Conservation (phyloP, 2,113 vertebrate species). For the Erpornis zantholeuca region DNA sequence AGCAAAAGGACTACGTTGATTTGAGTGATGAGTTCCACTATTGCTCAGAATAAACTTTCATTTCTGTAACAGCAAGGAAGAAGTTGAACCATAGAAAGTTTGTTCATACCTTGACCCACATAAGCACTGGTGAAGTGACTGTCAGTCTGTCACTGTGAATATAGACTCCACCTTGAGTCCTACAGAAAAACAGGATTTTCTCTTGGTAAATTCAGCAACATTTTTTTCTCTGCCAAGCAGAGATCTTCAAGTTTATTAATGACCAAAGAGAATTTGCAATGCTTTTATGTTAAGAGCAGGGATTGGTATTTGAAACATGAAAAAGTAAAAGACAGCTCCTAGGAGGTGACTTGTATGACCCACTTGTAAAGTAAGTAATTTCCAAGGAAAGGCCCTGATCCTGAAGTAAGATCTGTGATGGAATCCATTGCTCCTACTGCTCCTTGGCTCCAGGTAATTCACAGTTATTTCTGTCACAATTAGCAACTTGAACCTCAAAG, state of each 20-base stretch:
- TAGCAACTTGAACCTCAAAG: neutral
- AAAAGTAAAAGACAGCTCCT: neutral
- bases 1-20: neutral
- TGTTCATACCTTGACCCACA: conserved; percentile 91
- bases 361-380: neutral
- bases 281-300: neutral
- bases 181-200: conserved; percentile 52
- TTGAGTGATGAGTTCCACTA: neutral
- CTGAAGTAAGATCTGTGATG: neutral
- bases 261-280: neutral
- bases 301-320: neutral
- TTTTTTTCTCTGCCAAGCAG: neutral
- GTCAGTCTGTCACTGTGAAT: conserved; percentile 83
- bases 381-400: neutral
- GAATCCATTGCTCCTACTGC: neutral
- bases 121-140: conserved; percentile 91
- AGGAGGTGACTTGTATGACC: neutral
- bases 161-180: conserved; percentile 89
- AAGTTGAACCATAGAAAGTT: neutral
- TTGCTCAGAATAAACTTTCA: neutral
- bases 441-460: neutral
- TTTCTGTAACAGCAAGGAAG: neutral
- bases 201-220: neutral
- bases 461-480: neutral
- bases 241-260: neutral